These are phyloP conservation scores for Meda fulgida DNA, from an alignment of 2,797 vertebrate genomes.

Conservation along the genomic window DNA sequence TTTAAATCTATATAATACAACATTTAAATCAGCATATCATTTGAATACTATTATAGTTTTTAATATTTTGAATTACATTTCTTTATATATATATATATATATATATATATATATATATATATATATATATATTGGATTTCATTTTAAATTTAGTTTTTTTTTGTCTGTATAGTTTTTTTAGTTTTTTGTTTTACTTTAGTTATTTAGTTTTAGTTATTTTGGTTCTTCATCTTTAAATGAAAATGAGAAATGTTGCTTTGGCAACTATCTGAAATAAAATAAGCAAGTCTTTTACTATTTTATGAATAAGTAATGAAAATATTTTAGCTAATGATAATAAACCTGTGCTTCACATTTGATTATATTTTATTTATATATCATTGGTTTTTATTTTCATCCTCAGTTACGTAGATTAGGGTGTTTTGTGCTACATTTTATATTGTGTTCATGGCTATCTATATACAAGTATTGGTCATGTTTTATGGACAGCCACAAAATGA, in stretches of 20 bases:
- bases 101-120: no score
- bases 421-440: not conserved
- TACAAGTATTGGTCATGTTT: not conserved
- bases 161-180: no score
- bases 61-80: not conserved
- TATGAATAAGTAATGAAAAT: no score
- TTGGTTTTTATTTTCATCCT: not conserved
- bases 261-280: not conserved
- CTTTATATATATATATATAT: no score
- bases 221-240: not conserved
- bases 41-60: not conserved
- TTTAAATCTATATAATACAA: not conserved
- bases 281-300: no score
- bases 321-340: not conserved
- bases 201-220: not conserved
- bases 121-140: no score
- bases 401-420: not conserved
- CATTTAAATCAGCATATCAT: not conserved
- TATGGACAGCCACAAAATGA: not conserved
- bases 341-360: not conserved
- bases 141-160: not conserved
- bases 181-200: not conserved
- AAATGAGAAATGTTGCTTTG: not conserved
- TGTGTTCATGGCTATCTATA: not conserved
- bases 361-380: not conserved